Evolutionary conservation across 92 coral and sea anemone species (phyloP).

Genomic region (Porites evermanni): DNA sequence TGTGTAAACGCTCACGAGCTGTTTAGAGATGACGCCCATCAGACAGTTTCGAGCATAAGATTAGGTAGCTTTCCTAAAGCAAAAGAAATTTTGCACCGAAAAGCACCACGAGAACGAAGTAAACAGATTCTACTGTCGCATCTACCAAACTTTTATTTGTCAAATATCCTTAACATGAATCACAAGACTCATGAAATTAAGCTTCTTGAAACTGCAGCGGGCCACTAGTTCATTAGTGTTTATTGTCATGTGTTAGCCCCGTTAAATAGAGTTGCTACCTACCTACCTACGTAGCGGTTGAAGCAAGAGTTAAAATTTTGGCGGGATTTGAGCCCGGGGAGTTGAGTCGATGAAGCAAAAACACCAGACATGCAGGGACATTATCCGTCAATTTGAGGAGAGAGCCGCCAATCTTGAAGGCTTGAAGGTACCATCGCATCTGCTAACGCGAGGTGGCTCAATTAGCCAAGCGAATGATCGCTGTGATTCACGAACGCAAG

Average conservation of each 20-base stretch:
- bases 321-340: neutral
- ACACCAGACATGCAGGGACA: too few relatives aligned
- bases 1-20: neutral
- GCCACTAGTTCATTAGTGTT: too few relatives aligned
- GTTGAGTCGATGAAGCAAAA: neutral
- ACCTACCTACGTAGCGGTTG: neutral
- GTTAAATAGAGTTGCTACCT: too few relatives aligned
- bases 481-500: neutral
- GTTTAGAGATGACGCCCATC: constrained; percentile 9
- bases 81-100: constrained; percentile 5
- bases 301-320: neutral
- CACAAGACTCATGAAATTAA: neutral
- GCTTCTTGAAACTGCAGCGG: neutral
- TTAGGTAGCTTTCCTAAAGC: constrained; percentile 8
- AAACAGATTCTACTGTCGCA: constrained; percentile 7
- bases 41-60: neutral
- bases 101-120: constrained; percentile 24
- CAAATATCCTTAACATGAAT: constrained; percentile 1
- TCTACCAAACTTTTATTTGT: constrained; percentile 7
- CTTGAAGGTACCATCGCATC: neutral
- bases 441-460: neutral
- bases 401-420: neutral
- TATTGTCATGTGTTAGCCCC: too few relatives aligned
- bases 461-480: neutral
- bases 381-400: neutral